Base-by-base conservation (phyloP, 2,888 invertebrate genomes). In the Lasioglossum morio region DNA sequence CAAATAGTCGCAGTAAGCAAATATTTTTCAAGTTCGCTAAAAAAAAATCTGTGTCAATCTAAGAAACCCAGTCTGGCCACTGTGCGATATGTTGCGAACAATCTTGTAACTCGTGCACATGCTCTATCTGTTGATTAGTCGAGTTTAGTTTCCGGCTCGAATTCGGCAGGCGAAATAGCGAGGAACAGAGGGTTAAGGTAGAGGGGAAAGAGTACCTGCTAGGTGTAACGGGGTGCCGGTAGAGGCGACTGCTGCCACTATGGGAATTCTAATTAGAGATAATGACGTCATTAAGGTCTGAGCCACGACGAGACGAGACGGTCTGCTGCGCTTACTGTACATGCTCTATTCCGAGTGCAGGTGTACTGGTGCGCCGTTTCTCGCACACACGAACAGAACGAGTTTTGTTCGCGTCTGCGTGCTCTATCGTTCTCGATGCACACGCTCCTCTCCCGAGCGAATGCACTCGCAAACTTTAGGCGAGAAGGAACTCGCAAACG, bases 201-300 rank as follows among this genome's bases (percentile, higher is more conserved):
- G 34, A 14, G 34, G 23, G 30, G 66, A 48, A 60, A 46, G 23
- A 30, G 77, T 87, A 60, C 43, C 77, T 53, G 88, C 46, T 79
- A 85, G 85, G 87, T 88, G 85, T 87, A 88, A 88, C 87, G 85
- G 87, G 85, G 82, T 82, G 77, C 72, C 77, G 75, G 87, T 84
- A 85, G 85, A 66, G 78, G 66, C 75, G 73, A 79, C 63, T 79
- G 82, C 75, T 84, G 81, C 87, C 84, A 88, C 91, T 84, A 89
- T 91, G 91, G 89, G 92, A 92, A 93, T 93, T 92, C 93, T 94
- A 94, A 94, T 94, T 94, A 93, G 92, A 91, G 89, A 92, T 94
- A 94, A 94, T 93, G 93, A 94, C 93, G 94, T 93, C 94, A 94
- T 94, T 94, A 93, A 91, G 92, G 94, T 93, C 93, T 93, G 92